Evolutionary conservation across 1,140 invertebrate species (phyloP).

Genomic region (Helicoverpa zea): DNA sequence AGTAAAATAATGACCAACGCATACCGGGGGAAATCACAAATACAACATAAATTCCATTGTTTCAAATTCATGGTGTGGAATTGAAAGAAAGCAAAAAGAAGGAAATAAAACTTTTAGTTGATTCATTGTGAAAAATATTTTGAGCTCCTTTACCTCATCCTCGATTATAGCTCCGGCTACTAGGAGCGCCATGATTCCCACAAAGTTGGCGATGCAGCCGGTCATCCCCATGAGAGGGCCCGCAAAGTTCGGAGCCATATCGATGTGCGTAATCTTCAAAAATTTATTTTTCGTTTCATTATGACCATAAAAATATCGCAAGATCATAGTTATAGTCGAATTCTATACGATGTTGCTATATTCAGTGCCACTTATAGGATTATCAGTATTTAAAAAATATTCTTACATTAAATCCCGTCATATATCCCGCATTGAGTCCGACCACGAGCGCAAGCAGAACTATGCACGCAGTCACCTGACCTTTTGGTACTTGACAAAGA

Average conservation of each 20-base stretch:
- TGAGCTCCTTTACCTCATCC: conserved; percentile 62
- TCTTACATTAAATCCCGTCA: conserved; percentile 89
- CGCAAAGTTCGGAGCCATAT: conserved; percentile 91
- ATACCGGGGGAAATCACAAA: too few relatives aligned
- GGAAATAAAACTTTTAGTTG: too few relatives aligned
- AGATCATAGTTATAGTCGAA: too few relatives aligned
- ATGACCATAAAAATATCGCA: too few relatives aligned
- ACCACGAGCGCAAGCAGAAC: conserved; percentile 90
- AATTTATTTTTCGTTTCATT: background rate
- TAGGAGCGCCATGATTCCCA: conserved; percentile 73
- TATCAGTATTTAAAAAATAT: too few relatives aligned
- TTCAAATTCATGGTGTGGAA: too few relatives aligned
- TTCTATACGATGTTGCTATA: too few relatives aligned
- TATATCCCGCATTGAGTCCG: conserved; percentile 91
- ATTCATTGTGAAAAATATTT: too few relatives aligned
- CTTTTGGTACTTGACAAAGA: conserved; percentile 87
- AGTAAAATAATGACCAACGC: too few relatives aligned
- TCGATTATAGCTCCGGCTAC: conserved; percentile 67
- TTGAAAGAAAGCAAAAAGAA: too few relatives aligned
- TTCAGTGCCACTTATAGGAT: background rate
- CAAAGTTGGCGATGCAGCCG: conserved; percentile 90
- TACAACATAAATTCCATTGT: too few relatives aligned
- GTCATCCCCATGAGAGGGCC: conserved; percentile 91
- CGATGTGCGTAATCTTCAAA: conserved; percentile 90
- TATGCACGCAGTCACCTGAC: conserved; percentile 87